Base-by-base conservation (phyloP, 2,888 invertebrate species). In the Volucella bombylans region DNA sequence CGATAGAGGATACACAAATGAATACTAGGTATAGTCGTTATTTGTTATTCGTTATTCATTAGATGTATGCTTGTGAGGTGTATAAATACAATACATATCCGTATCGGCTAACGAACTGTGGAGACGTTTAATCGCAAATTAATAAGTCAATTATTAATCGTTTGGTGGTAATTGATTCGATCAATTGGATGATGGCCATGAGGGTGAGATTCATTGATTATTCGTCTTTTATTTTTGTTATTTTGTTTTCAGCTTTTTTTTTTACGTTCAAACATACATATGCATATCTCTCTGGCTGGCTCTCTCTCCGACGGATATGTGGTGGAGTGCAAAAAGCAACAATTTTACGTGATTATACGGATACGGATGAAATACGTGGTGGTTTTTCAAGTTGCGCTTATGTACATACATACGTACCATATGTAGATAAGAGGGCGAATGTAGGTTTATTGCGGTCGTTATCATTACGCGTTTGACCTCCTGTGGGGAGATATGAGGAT, bases 141-240 rank as follows among this genome's bases (percentile, higher is more conserved):
- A 80, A 80, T 73, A 67, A 80, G 80, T 68, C 68, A 80, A 80
- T 80, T 67, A 80, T 73, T 80, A 73, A 80, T 67, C 62, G 73
- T 43, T 80, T 61, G 73, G 43, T 47, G 43, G 67, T 80, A 73
- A 80, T 80, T 73, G 67, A 80, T 68, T 61, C 47, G 68, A 49
- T 49, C 45, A 52, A 47, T 71, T 59, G 59, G 23, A 31, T 67
- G 65, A 12, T n/a, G 39, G 14, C 9, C 10, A 38, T 4, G 23
- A 15, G 59, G 61, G 54, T 50, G 80, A 49, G 12, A 49, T 73
- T 54, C 41, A 80, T 73, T 54, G 73, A 80, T 67, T 52, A 69
- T 77, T 69, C 4, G 31, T 49, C 10, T 54, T 47, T 54, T 38
- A 31, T 43, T 52, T 73, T 43, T 45, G 65, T 55, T 31, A 67